Evolutionary conservation across 2,888 invertebrate genomes (phyloP), one percentile per base, ranked within the genome.

Genomic region (Bembecia ichneumoniformis): DNA sequence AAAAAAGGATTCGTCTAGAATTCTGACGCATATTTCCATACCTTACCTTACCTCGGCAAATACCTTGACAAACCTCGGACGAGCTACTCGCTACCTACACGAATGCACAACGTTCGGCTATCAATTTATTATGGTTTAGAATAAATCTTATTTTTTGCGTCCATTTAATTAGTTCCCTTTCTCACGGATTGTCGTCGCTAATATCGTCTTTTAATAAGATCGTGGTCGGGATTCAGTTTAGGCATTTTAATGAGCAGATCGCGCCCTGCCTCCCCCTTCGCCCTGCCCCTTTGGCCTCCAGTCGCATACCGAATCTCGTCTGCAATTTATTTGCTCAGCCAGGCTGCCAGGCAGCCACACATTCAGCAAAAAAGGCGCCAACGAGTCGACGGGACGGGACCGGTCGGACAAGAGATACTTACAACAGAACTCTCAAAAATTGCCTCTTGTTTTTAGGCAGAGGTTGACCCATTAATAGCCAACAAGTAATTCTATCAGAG

Each of bases 221-320:
- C 64, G 59, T 56, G 52, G 46, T 53, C 59, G 61, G 58, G 69
- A 71, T 63, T 68, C 68, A 64, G 62, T 62, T 72, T 71, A 76
- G 78, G 78, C 70, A 82, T 82, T 82, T 82, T 82, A 82, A 82
- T 80, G 79, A 82, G 81, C 62, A 34, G 46, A 15, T 13, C 45
- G 34, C 17, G 44, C 35, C 43, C 17, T 45, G 16, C 43, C 43
- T 11, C 48, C 28, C 35, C 28, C 48, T 34, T 10, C 44, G 35
- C 35, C 20, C 44, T 13, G 7, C 48, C n/a, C 13, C n/a, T n/a
- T n/a, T n/a, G n/a, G n/a, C n/a, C n/a, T n/a, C n/a, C n/a, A n/a
- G n/a, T 16, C 44, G 14, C 48, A 9, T 34, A 11, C 13, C 15
- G 44, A 7, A 28, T 28, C 44, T 34, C 48, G n/a, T 43, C 28